Evolutionary conservation across 2,888 invertebrate genomes (phyloP), one percentile per base, ranked within the genome.

Genomic region (Callinectes sapidus): DNA sequence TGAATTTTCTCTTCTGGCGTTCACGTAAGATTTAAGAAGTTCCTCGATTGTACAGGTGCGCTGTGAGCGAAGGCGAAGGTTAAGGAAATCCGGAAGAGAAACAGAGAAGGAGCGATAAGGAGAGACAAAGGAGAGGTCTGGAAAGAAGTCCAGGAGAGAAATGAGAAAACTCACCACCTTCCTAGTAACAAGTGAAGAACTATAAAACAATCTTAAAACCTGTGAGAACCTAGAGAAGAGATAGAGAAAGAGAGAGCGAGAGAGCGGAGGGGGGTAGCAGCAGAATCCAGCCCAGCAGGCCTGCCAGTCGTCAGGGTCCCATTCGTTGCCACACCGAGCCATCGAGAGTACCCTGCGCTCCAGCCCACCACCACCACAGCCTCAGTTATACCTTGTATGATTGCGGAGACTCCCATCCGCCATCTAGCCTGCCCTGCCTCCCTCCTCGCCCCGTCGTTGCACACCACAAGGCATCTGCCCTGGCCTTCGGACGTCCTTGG

Each of bases 151-250:
- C 16, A 35, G 0, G 81, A 35, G 35, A 35, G 35, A 16, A 18
- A n/a, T 13, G 16, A 0, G 35, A 81, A 71, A 8, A 71, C 28
- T n/a, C 28, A 10, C 28, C 2, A 71, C 28, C 28, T 71, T 71
- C 71, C 13, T n/a, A 71, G 28, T 71, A 28, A 71, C n/a, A n/a
- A 71, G n/a, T 71, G 71, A 71, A 71, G 61, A 71, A 71, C 71
- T 28, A 71, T 71, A 71, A 71, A 71, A 71, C 71, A 10, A 71
- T n/a, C 71, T 71, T 48, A 71, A 71, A 71, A 10, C 71, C 28
- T 10, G 81, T 32, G 81, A 32, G 81, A 81, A 81, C 35, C 35
- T 18, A 16, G 71, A n/a, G 28, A 28, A 28, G 71, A 77, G 71
- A 77, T 1, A 28, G 71, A 71, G 71, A 71, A 23, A 71, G 71